Base-by-base conservation (phyloP, 2,888 invertebrate genomes). In the Eledona agricola region DNA sequence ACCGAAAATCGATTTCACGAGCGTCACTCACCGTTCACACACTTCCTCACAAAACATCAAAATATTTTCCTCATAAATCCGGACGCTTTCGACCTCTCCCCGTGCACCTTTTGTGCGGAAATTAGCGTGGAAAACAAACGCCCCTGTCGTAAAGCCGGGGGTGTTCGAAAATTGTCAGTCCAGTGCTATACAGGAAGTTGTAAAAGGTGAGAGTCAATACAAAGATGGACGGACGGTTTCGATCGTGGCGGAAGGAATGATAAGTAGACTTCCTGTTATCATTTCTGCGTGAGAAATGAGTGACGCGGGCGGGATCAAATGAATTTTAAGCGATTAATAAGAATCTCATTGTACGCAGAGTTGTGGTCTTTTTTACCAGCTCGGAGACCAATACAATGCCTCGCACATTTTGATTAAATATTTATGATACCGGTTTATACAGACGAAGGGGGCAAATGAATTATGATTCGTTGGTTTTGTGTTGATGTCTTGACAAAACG, bases 401-500 rank as follows among this genome's bases (percentile, higher is more conserved):
- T 47, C 47, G 50, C 45, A 51, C 52, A 56, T 63, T 62, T 55
- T 62, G 63, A 66, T 66, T 66, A 62, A 65, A 65, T 65, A 66
- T 66, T 64, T 64, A 66, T 66, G 62, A 62, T 64, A 63, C 66
- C 64, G 66, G 66, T 65, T 64, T 57, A 57, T 57, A 56, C 51
- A 55, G 60, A 58, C 51, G 54, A 47, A 55, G 40, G 38, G 51
- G 40, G 55, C 37, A 40, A 58, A 64, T 64, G 66, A 65, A 55
- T 65, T 66, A 66, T 66, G 64, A 63, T 66, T 64, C 63, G 63
- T 60, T 65, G 64, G 59, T 60, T 58, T 55, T 59, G 63, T 59
- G 65, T 63, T 64, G 66, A 66, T 62, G 65, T 58, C 64, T 64
- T 62, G 64, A 65, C 66, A 66, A 64, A 65, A 64, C 64, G 56